Evolutionary conservation across 1,140 invertebrate genomes (phyloP).

Genomic region (Drosophila lini): DNA sequence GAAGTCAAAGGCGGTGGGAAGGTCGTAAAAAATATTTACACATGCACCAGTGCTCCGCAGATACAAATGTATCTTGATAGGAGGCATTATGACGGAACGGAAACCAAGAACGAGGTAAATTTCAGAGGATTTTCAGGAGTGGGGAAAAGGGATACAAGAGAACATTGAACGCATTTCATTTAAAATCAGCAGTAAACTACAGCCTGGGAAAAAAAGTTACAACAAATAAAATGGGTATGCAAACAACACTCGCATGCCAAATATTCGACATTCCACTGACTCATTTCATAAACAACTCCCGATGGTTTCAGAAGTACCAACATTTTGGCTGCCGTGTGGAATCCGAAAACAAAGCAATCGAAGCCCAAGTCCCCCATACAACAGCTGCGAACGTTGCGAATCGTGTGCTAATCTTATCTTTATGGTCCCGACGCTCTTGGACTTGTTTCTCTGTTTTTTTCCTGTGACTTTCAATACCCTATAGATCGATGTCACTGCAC

Average conservation of each 20-base stretch:
- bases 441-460: slow-evolving; percentile 61
- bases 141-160: slow-evolving; percentile 3
- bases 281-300: slow-evolving; percentile 21
- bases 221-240: background rate
- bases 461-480: slow-evolving; percentile 27
- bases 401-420: slow-evolving; percentile 81
- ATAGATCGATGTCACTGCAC: background rate
- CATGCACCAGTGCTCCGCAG: slow-evolving; percentile 45
- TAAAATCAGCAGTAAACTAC: slow-evolving; percentile 43
- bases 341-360: slow-evolving; percentile 48
- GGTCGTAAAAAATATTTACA: slow-evolving; percentile 81
- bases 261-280: background rate
- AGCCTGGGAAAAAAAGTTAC: slow-evolving; percentile 33
- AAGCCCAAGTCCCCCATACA: slow-evolving; percentile 12
- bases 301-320: slow-evolving; percentile 20
- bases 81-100: slow-evolving; percentile 32
- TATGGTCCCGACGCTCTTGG: slow-evolving; percentile 75
- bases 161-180: slow-evolving; percentile 56
- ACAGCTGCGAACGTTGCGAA: slow-evolving; percentile 50
- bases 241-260: background rate
- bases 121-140: slow-evolving; percentile 24
- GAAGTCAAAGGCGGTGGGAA: slow-evolving; percentile 16
- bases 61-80: slow-evolving; percentile 76
- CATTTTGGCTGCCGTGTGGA: slow-evolving; percentile 37
- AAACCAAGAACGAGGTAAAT: slow-evolving; percentile 18